A percentile compares a stretch with the other conserved stretches of the same genome.
Conservation (phyloP, 23 tunicate species). For the Ascidia mentula region DNA sequence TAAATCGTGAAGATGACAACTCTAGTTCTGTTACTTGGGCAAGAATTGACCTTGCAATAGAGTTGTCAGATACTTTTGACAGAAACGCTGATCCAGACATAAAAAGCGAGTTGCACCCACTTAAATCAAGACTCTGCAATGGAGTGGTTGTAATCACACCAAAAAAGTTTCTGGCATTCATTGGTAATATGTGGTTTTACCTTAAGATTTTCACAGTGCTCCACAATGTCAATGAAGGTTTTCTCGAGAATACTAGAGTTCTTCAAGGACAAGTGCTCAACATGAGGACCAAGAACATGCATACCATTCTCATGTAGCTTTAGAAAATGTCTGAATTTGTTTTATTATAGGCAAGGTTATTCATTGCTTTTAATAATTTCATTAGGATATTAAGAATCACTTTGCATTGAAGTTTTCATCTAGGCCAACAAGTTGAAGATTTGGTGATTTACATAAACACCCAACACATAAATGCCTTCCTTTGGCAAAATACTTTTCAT, state of each 20-base stretch:
- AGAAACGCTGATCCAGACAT: slow-evolving; percentile 40
- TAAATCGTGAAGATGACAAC: slow-evolving; percentile 51
- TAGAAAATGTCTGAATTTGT: slow-evolving; percentile 18
- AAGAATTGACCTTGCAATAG: slow-evolving; percentile 6
- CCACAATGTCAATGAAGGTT: slow-evolving; percentile 25
- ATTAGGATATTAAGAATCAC: no score
- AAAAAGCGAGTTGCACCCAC: slow-evolving; percentile 67
- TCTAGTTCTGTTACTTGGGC: slow-evolving; percentile 19
- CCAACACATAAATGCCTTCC: slow-evolving; percentile 15
- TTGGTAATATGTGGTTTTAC: no score
- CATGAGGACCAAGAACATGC: slow-evolving; percentile 44
- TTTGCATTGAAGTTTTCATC: slow-evolving; percentile 61
- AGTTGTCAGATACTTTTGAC: not conserved
- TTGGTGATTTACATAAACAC: slow-evolving; percentile 55
- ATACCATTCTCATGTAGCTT: slow-evolving; percentile 36
- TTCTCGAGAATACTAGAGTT: slow-evolving; percentile 35
- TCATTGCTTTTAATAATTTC: no score
- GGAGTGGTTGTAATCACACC: not conserved
- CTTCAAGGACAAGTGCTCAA: slow-evolving; percentile 34
- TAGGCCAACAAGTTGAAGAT: slow-evolving; percentile 28
- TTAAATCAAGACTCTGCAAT: slow-evolving; percentile 61
- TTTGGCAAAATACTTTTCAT: slow-evolving; percentile 14
- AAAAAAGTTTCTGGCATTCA: not conserved
- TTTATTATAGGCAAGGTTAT: no score
- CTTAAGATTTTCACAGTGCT: slow-evolving; percentile 33